Percentiles rank a stretch among this genome's conserved stretches.
phyloP scores from a whole-genome alignment of 2,113 vertebrate species.

The Clarias macrocephalus region DNA sequence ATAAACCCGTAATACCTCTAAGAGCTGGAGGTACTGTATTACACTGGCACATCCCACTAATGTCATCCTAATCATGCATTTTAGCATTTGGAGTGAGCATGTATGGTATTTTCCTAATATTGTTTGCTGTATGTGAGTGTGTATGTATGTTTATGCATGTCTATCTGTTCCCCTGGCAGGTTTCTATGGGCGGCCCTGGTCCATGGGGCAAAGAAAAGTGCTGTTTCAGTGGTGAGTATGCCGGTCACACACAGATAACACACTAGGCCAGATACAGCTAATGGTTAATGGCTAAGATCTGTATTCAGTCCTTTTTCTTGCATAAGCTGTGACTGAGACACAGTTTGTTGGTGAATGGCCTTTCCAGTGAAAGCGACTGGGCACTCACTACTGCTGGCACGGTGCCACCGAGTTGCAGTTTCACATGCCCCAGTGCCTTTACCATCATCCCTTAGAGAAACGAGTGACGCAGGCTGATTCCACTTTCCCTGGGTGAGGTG shows the following conservation, averaged over 20 bases:
- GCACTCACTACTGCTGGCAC: conserved; percentile 11
- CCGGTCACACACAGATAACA: not conserved
- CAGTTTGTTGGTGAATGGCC: conserved; percentile 29
- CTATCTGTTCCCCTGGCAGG: conserved; percentile 62
- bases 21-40: too few species aligned
- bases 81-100: not conserved
- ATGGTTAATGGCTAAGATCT: not conserved
- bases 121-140: not conserved
- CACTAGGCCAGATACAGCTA: not conserved
- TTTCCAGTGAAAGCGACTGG: conserved; percentile 37
- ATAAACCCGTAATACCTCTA: not conserved
- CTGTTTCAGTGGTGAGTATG: conserved; percentile 82
- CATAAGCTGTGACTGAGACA: conserved; percentile 5
- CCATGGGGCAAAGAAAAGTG: conserved; percentile 84
- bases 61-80: not conserved
- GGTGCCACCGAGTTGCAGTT: conserved; percentile 30
- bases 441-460: conserved; percentile 46
- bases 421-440: conserved; percentile 35
- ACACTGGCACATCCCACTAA: not conserved
- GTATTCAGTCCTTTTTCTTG: not conserved
- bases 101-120: not conserved
- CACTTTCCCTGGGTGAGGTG: conserved; percentile 5
- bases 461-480: conserved; percentile 49
- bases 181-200: conserved; percentile 86
- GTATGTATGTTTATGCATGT: not conserved